These are phyloP conservation scores for Drosophila pachea DNA, from an alignment of 1,140 invertebrate species.

Conservation along the genomic window DNA sequence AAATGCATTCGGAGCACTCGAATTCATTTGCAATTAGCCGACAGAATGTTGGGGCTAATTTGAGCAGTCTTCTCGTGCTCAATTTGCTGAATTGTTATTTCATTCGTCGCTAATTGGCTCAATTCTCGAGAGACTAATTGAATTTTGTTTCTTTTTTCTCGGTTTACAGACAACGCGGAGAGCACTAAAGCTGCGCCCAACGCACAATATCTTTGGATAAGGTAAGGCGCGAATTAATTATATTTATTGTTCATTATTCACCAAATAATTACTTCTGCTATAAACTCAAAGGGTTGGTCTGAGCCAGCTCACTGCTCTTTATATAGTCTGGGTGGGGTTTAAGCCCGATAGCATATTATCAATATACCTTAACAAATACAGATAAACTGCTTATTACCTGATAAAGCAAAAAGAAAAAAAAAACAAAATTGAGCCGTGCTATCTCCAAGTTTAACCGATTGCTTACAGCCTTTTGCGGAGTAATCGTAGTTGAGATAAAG, in stretches of 20 bases:
- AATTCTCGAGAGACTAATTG: slow-evolving; percentile 1
- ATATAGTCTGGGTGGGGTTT: too few relatives aligned
- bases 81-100: slow-evolving; percentile 3
- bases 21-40: slow-evolving; percentile 10
- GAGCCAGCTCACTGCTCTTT: too few relatives aligned
- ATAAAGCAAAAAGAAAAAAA: too few relatives aligned
- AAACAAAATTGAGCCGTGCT: too few relatives aligned
- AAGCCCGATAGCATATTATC: too few relatives aligned
- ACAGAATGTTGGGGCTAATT: not conserved
- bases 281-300: too few relatives aligned
- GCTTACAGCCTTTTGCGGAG: too few relatives aligned
- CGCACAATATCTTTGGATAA: slow-evolving; percentile 24
- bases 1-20: not conserved
- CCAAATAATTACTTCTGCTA: too few relatives aligned
- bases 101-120: not conserved
- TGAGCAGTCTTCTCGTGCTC: not conserved
- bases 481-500: too few relatives aligned
- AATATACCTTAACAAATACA: too few relatives aligned
- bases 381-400: too few relatives aligned
- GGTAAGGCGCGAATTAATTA: slow-evolving; percentile 4
- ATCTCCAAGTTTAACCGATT: too few relatives aligned
- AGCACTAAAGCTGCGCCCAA: slow-evolving; percentile 12
- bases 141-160: slow-evolving; percentile 11
- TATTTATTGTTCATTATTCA: not conserved
- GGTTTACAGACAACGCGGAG: slow-evolving; percentile 24